Percentiles rank a stretch among this genome's conserved stretches.
These are phyloP conservation scores for Epirrhoe alternata DNA, from an alignment of 2,888 invertebrate genomes.

Conservation along the genomic window DNA sequence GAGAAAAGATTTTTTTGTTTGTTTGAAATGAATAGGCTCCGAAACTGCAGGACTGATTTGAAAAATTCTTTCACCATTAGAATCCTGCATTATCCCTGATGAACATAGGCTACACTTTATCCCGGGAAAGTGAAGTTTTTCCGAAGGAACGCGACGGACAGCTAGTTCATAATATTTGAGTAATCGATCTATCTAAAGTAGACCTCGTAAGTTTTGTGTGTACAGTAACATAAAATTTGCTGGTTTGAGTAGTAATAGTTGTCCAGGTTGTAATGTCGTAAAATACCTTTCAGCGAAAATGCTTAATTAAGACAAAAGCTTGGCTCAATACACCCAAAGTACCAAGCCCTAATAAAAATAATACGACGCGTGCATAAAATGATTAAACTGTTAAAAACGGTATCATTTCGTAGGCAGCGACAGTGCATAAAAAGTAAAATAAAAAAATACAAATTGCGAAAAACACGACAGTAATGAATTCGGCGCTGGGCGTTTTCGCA, in stretches of 20 bases:
- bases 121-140: too few species aligned
- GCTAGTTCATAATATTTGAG: too few species aligned
- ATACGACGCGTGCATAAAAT: constrained; percentile 64
- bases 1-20: too few species aligned
- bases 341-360: constrained; percentile 41
- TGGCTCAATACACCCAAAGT: constrained; percentile 23
- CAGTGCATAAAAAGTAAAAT: constrained; percentile 53
- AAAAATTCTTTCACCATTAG: too few species aligned
- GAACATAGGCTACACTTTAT: too few species aligned
- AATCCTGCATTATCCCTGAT: too few species aligned
- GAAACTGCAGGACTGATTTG: too few species aligned
- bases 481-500: constrained; percentile 77
- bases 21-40: too few species aligned
- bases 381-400: constrained; percentile 72
- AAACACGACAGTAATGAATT: constrained; percentile 80
- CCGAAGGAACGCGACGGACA: too few species aligned
- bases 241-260: constrained; percentile 3
- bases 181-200: background rate
- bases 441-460: constrained; percentile 68
- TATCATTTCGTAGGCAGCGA: constrained; percentile 66
- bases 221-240: background rate
- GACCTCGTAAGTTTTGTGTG: background rate
- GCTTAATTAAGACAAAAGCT: constrained; percentile 33
- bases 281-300: constrained; percentile 23
- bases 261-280: constrained; percentile 12